Evolutionary conservation across 2,888 invertebrate species (phyloP).

Genomic region (Stramonita haemastoma): DNA sequence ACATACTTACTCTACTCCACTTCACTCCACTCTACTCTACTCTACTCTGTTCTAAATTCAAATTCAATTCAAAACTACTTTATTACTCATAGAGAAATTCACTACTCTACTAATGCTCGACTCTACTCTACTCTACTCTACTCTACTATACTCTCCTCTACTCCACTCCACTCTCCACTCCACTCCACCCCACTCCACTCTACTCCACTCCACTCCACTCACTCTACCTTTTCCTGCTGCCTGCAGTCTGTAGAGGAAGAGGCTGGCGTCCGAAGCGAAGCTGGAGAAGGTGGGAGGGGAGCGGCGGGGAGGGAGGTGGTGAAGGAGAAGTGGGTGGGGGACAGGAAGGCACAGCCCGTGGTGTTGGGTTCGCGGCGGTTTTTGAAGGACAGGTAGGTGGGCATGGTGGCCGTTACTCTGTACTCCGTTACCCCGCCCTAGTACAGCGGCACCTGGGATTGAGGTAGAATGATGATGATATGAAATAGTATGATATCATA

Average conservation of each 20-base stretch:
- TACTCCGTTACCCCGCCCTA: constrained; percentile 51
- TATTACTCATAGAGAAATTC: too few species aligned
- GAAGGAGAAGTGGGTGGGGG: constrained; percentile 46
- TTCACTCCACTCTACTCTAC: too few species aligned
- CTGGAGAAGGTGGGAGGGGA: neutral
- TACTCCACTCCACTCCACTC: too few species aligned
- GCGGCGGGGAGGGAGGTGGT: neutral
- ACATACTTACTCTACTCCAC: too few species aligned
- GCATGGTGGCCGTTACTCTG: constrained; percentile 57
- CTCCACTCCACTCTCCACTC: too few species aligned
- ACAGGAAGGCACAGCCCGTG: constrained; percentile 50
- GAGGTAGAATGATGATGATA: neutral
- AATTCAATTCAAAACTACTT: too few species aligned
- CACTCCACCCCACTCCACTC: too few species aligned
- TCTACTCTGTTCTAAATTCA: too few species aligned
- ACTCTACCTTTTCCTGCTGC: neutral
- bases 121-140: too few species aligned
- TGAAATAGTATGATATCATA: too few species aligned
- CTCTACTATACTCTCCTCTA: too few species aligned
- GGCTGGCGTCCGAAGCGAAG: neutral
- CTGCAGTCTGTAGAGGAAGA: neutral
- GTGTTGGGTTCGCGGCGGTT: constrained; percentile 55
- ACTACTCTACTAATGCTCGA: too few species aligned
- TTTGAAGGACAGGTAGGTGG: constrained; percentile 56
- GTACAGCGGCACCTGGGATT: constrained; percentile 57